These are phyloP conservation scores for Tetragonula clypearis DNA, from an alignment of 1,140 invertebrate species.

Conservation along the genomic window DNA sequence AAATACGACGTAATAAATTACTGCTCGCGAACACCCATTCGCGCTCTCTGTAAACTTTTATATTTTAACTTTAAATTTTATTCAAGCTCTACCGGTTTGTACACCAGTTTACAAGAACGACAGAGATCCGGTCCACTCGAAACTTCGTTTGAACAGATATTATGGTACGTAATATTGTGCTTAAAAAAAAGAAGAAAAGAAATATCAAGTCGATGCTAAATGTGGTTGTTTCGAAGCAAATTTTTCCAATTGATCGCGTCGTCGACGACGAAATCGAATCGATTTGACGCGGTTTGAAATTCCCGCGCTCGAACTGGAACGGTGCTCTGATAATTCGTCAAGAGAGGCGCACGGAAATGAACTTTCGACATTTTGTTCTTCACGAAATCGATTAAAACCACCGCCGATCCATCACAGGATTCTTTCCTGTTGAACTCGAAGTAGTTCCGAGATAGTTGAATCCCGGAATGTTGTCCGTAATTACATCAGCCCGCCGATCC, in stretches of 20 bases:
- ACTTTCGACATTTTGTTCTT: not conserved
- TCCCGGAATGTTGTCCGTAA: slow-evolving; percentile 32
- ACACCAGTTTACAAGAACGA: not conserved
- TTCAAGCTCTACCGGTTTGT: slow-evolving; percentile 3
- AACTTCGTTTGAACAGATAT: too few species aligned
- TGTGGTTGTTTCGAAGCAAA: too few species aligned
- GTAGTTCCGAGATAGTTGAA: slow-evolving; percentile 30
- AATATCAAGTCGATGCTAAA: too few species aligned
- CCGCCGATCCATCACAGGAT: slow-evolving; percentile 1
- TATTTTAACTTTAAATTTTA: not conserved
- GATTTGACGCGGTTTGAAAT: not conserved
- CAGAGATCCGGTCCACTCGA: too few species aligned
- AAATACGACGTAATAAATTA: not conserved
- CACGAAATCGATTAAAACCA: slow-evolving; percentile 4
- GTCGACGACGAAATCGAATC: too few species aligned
- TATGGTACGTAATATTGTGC: too few species aligned
- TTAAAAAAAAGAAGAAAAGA: too few species aligned
- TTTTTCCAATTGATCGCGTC: too few species aligned
- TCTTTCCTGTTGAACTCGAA: slow-evolving; percentile 29
- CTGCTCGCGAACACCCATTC: not conserved
- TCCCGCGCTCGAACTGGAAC: not conserved
- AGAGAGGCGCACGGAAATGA: not conserved
- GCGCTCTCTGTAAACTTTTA: too few species aligned
- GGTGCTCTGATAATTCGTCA: not conserved
- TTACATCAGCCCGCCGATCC: slow-evolving; percentile 6